A percentile compares a stretch with the other conserved stretches of the same genome.
phyloP scores from a whole-genome alignment of 2,888 invertebrate genomes.

The Fragum fragum region DNA sequence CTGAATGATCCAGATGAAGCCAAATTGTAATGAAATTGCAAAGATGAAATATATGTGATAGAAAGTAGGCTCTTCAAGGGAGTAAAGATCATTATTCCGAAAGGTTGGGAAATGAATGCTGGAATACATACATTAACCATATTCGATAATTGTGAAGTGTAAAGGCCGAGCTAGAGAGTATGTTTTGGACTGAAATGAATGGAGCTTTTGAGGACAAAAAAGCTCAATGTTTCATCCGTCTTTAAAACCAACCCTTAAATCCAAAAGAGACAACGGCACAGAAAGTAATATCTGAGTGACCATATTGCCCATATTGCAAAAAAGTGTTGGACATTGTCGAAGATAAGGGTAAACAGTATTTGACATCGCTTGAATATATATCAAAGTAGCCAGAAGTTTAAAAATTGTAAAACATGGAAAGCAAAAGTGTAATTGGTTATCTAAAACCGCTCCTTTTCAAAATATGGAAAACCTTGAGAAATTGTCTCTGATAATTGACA shows the following conservation, averaged over 20 bases:
- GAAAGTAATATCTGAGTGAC: slow-evolving; percentile 17
- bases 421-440: too few relatives aligned
- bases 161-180: slow-evolving; percentile 51
- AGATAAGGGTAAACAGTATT: too few relatives aligned
- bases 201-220: slow-evolving; percentile 44
- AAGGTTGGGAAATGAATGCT: slow-evolving; percentile 44
- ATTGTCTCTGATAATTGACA: too few relatives aligned
- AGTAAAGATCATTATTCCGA: slow-evolving; percentile 41
- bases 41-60: slow-evolving; percentile 50
- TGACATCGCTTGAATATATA: too few relatives aligned
- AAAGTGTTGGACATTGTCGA: slow-evolving; percentile 25
- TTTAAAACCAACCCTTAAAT: slow-evolving; percentile 18
- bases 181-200: slow-evolving; percentile 51
- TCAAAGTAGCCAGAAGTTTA: too few relatives aligned
- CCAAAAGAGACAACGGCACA: slow-evolving; percentile 27
- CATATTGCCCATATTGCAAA: slow-evolving; percentile 24
- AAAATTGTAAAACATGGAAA: too few relatives aligned
- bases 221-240: slow-evolving; percentile 34
- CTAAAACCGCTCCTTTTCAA: too few relatives aligned
- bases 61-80: slow-evolving; percentile 28
- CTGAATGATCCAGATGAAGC: slow-evolving; percentile 17
- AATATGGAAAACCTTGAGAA: too few relatives aligned
- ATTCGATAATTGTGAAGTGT: slow-evolving; percentile 55
- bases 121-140: slow-evolving; percentile 43
- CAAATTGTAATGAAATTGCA: slow-evolving; percentile 47